Evolutionary conservation across 2,797 vertebrate species (phyloP), one percentile per base, ranked within the genome.

Genomic region (Ctenopoma multispine): DNA sequence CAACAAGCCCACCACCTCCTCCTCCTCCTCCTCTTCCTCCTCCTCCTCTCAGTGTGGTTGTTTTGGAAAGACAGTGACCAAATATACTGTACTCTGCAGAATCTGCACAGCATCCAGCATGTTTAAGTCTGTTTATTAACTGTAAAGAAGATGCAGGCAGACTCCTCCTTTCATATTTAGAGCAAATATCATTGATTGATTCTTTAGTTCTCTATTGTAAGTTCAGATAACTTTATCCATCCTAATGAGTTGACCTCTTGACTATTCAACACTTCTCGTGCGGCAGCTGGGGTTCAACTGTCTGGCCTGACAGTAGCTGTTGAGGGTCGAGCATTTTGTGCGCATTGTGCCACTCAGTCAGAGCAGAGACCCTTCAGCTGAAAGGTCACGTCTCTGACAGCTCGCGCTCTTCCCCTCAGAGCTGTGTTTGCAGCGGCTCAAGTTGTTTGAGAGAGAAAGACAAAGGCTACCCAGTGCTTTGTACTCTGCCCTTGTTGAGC

Each of bases 401-500:
- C 24, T 65, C 44, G 49, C 49, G 3, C 43, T 5, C 41, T 24
- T 20, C 29, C 76, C 21, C 63, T 29, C 36, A 38, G 36, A 38
- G 36, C 36, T 10, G 6, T 9, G 36, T 38, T 9, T 38, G 36
- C 8, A 38, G 36, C 36, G 9, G 36, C 36, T 38, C 36, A 2
- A 38, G 27, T n/a, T n/a, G n/a, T n/a, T n/a, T n/a, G n/a, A 56
- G n/a, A 51, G 48, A 18, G 60, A 23, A 34, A 51, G 68, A 74
- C 72, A 82, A 69, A 85, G 72, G 41, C 54, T 40, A 47, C 62
- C 55, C 58, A 57, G 77, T 65, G 69, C 75, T 80, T 50, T 76
- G 76, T 82, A 77, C 69, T 59, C 36, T 49, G 80, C 70, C 89
- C 79, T 88, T 86, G 87, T 88, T 79, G 68, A 81, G 74, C 71